Evolutionary conservation across 2,797 vertebrate genomes (phyloP).

Genomic region (Rhodeus uyekii): DNA sequence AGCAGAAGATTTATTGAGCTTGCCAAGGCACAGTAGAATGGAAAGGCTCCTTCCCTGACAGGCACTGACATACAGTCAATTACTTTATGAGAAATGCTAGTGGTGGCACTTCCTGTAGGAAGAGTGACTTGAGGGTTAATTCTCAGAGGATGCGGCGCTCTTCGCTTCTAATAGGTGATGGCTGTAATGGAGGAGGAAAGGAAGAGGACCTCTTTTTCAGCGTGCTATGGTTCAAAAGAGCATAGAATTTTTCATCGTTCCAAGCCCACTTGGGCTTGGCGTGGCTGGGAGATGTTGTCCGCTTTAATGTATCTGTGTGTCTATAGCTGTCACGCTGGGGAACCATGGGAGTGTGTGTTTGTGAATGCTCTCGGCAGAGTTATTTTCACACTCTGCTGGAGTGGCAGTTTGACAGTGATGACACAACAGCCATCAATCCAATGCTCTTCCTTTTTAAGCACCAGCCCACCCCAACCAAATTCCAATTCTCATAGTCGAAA

Average conservation of each 20-base stretch:
- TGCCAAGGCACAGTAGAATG: constrained; percentile 14
- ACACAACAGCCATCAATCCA: constrained; percentile 37
- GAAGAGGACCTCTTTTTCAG: constrained; percentile 8
- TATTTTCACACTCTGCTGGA: constrained; percentile 43
- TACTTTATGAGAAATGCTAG: constrained; percentile 48
- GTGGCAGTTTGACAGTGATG: constrained; percentile 43
- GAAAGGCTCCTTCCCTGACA: constrained; percentile 46
- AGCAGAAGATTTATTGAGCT: constrained; percentile 52
- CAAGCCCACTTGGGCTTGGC: background rate
- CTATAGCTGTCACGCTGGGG: constrained; percentile 14
- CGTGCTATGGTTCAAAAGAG: background rate
- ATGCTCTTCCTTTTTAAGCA: constrained; percentile 4
- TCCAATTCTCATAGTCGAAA: background rate
- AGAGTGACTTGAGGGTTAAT: constrained; percentile 33
- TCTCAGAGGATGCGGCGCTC: constrained; percentile 21
- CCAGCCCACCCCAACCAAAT: background rate
- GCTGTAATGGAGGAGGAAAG: background rate
- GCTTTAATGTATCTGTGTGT: constrained; percentile 31
- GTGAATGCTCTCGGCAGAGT: background rate
- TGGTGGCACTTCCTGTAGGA: constrained; percentile 40
- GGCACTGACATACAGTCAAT: constrained; percentile 56
- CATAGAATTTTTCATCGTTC: constrained; percentile 4
- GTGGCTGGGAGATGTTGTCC: constrained; percentile 16
- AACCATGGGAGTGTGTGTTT: constrained; percentile 26
- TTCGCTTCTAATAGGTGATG: constrained; percentile 17